A percentile compares a stretch with the other conserved stretches of the same genome.
Conservation (phyloP, 1,140 invertebrate genomes). For the Saccostrea echinata region DNA sequence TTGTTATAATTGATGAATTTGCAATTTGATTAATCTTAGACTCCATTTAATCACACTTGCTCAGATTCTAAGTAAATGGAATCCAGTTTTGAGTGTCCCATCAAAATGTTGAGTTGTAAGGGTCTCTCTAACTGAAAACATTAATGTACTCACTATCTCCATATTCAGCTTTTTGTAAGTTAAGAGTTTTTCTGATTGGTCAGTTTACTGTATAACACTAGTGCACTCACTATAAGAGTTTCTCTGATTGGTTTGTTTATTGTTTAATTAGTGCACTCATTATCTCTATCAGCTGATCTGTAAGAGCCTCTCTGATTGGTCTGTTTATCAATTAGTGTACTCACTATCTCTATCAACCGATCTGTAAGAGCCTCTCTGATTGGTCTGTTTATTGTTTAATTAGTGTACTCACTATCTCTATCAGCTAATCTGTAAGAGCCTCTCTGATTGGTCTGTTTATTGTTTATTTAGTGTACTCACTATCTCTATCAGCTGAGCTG, state of each 20-base stretch:
- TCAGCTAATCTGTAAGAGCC: slow-evolving; percentile 87
- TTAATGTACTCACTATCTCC: slow-evolving; percentile 81
- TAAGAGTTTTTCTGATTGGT: slow-evolving; percentile 88
- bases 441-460: slow-evolving; percentile 87
- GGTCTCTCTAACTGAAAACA: too few relatives aligned
- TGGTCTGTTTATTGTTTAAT: too few relatives aligned
- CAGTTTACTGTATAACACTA: slow-evolving; percentile 62
- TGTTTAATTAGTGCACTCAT: background rate
- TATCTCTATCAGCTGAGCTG: slow-evolving; percentile 88
- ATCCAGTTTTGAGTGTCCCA: too few relatives aligned
- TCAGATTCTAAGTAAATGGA: too few relatives aligned
- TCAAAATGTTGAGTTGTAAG: too few relatives aligned
- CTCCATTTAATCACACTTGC: background rate
- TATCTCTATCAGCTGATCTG: background rate
- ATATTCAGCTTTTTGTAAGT: slow-evolving; percentile 87
- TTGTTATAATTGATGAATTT: too few relatives aligned
- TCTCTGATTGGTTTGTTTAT: background rate
- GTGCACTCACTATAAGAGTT: background rate
- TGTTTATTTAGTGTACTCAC: slow-evolving; percentile 81
- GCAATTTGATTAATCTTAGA: too few relatives aligned
- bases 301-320: background rate
- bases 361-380: slow-evolving; percentile 46
- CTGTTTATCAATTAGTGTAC: slow-evolving; percentile 57
- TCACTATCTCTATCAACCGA: too few relatives aligned
- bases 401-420: slow-evolving; percentile 86